phyloP scores from a whole-genome alignment of 2,797 vertebrate genomes.

The Podargus strigoides region DNA sequence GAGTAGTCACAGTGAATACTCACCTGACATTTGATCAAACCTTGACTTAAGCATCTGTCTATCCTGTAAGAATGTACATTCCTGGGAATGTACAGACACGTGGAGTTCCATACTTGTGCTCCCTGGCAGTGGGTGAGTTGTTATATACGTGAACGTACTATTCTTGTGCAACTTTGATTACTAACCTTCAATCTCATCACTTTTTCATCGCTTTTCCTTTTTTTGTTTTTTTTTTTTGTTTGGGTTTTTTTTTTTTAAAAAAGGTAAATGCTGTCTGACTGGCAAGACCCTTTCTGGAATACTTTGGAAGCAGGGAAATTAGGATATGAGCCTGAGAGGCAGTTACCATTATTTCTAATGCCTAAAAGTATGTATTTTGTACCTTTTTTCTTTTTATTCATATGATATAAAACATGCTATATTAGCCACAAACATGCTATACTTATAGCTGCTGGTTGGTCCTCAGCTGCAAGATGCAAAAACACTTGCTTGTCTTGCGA shows the following conservation, averaged over 20 bases:
- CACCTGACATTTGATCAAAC: not conserved
- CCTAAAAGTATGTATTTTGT: not conserved
- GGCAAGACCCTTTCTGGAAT: not conserved
- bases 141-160: not conserved
- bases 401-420: not conserved
- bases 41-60: not conserved
- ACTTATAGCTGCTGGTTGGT: conserved; percentile 25
- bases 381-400: not conserved
- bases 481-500: not conserved
- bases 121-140: not conserved
- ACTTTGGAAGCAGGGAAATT: not conserved
- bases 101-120: not conserved
- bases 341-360: not conserved
- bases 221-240: not conserved
- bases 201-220: not conserved
- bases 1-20: not conserved
- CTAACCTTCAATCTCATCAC: not conserved
- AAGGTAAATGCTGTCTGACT: not conserved
- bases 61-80: not conserved
- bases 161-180: not conserved
- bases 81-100: not conserved
- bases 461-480: not conserved
- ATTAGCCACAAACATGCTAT: not conserved
- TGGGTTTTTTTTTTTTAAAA: not conserved
- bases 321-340: not conserved